Conservation (phyloP, 2,797 vertebrate genomes). For the Cyclopterus lumpus region DNA sequence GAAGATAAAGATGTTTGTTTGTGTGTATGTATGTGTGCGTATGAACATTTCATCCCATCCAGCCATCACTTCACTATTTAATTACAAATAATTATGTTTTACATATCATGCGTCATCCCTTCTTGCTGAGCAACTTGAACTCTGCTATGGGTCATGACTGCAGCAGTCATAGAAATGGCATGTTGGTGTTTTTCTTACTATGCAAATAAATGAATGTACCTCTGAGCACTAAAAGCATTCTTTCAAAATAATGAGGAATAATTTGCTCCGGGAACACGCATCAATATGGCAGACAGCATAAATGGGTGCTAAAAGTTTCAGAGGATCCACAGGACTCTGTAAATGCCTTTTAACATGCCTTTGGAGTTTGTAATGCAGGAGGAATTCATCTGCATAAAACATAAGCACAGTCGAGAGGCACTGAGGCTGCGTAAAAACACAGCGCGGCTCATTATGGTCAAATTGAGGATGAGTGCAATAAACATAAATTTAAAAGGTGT, state of each 20-base stretch:
- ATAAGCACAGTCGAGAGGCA: slow-evolving; percentile 11
- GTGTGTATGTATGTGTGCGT: slow-evolving; percentile 3
- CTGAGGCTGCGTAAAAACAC: slow-evolving; percentile 14
- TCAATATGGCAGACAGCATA: slow-evolving; percentile 57
- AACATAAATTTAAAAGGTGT: neutral
- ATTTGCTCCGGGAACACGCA: slow-evolving; percentile 57
- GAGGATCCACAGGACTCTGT: slow-evolving; percentile 14
- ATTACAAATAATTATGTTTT: slow-evolving; percentile 55
- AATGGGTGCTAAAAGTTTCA: slow-evolving; percentile 54
- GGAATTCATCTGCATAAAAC: slow-evolving; percentile 52
- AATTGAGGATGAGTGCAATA: neutral
- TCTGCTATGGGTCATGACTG: slow-evolving; percentile 19
- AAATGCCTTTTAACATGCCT: slow-evolving; percentile 52
- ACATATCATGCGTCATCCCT: slow-evolving; percentile 31
- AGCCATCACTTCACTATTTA: slow-evolving; percentile 41
- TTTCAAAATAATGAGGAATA: slow-evolving; percentile 65
- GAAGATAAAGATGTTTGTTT: slow-evolving; percentile 24
- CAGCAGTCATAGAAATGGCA: slow-evolving; percentile 25
- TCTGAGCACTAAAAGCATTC: slow-evolving; percentile 69
- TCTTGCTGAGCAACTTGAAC: slow-evolving; percentile 22
- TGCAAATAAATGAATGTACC: slow-evolving; percentile 62
- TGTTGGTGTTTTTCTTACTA: slow-evolving; percentile 9
- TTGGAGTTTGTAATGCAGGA: slow-evolving; percentile 22
- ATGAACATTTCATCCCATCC: neutral
- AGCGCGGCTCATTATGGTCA: slow-evolving; percentile 11